Evolutionary conservation across 2,888 invertebrate genomes (phyloP).

Genomic region (Leptopilina drosophilae): DNA sequence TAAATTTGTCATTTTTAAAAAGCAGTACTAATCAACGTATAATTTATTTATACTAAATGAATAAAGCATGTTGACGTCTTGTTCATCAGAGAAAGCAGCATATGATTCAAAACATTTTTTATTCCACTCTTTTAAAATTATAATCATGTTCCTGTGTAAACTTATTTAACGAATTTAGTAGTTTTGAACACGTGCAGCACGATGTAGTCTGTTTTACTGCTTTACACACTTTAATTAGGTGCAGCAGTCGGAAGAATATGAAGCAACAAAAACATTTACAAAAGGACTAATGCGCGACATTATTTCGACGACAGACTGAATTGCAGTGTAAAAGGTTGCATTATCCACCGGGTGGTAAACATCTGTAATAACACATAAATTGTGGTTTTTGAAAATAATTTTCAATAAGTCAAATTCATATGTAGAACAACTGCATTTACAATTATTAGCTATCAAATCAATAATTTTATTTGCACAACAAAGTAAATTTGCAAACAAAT

Average conservation of each 20-base stretch:
- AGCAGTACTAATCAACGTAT: too few species aligned
- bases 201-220: conserved; percentile 17
- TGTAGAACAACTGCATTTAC: neutral
- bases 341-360: conserved; percentile 7
- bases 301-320: conserved; percentile 18
- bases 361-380: conserved; percentile 30
- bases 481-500: too few species aligned
- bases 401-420: neutral
- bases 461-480: neutral
- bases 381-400: neutral
- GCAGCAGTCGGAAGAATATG: conserved; percentile 16
- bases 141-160: neutral
- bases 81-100: neutral
- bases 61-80: too few species aligned
- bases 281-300: conserved; percentile 24
- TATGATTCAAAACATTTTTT: neutral
- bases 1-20: too few species aligned
- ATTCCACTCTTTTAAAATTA: neutral
- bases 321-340: conserved; percentile 24
- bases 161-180: conserved; percentile 2
- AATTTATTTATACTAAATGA: too few species aligned
- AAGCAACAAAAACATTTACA: conserved; percentile 29
- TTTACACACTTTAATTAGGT: conserved; percentile 32
- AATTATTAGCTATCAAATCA: neutral
- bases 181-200: neutral